These are phyloP conservation scores for Drosophila tropicalis DNA, from an alignment of 1,140 invertebrate species.

Conservation along the genomic window DNA sequence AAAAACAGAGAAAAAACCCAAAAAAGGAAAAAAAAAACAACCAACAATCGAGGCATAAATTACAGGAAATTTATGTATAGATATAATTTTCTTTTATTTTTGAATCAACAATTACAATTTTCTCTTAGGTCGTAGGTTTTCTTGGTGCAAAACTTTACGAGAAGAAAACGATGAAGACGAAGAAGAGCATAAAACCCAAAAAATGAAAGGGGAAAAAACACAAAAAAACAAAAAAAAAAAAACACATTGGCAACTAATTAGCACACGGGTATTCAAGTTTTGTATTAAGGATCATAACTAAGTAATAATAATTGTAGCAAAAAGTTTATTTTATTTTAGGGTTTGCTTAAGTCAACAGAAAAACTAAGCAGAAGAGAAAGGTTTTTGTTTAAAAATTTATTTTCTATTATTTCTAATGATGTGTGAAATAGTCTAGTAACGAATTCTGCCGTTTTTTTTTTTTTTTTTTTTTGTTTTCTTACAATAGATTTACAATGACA, in stretches of 20 bases:
- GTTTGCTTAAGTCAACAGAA: background rate
- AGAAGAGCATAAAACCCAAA: too few species aligned
- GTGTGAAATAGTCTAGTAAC: slow-evolving; percentile 16
- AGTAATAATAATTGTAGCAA: slow-evolving; percentile 37
- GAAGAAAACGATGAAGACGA: too few species aligned
- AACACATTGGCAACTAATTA: slow-evolving; percentile 13
- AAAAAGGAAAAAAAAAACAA: slow-evolving; percentile 23
- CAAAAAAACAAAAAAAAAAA: background rate
- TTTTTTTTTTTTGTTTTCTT: too few species aligned
- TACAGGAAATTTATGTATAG: slow-evolving; percentile 74
- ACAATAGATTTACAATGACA: slow-evolving; percentile 20
- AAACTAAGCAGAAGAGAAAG: too few species aligned
- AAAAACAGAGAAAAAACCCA: slow-evolving; percentile 20
- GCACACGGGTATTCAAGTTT: slow-evolving; percentile 9
- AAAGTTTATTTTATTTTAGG: slow-evolving; percentile 47
- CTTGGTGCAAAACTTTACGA: background rate
- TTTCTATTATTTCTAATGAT: too few species aligned
- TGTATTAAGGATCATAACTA: slow-evolving; percentile 20
- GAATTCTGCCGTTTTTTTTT: slow-evolving; percentile 60
- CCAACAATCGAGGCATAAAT: slow-evolving; percentile 55
- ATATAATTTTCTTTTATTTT: slow-evolving; percentile 37
- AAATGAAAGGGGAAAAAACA: too few species aligned
- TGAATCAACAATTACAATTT: background rate
- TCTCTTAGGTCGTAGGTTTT: slow-evolving; percentile 5
- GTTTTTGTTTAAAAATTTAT: too few species aligned